Base-by-base conservation (phyloP, 2,888 invertebrate genomes). In the Rhamnusium bicolor region DNA sequence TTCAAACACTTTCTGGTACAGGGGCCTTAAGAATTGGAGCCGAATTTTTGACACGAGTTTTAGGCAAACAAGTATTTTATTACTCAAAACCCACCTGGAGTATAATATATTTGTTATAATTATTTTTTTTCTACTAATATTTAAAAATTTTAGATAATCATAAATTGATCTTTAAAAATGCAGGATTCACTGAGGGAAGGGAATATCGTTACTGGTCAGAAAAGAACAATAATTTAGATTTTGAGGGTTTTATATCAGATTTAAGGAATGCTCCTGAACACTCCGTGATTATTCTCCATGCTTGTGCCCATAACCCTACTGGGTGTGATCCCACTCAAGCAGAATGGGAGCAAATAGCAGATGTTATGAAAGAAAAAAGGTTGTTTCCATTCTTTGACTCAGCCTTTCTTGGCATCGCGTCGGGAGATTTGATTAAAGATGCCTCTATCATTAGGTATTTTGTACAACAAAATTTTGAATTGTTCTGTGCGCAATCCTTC, bases 241-340 rank as follows among this genome's bases (percentile, higher is more conserved):
- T 97, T 82, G 92, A 93, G 27, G 96, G 93, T 2, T 87, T 94
- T 82, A 81, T 96, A 12, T 93, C 93, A 78, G 97, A 97, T 88
- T 89, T 98, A 69, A 88, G 89, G 74, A 89, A 89, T 66, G 97
- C 97, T 10, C 95, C 96, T 0, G 92, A 93, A 84, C 93, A 94
- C 84, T 90, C 97, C 0, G 96, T 97, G 0, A 92, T 99, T 56
- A 92, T 99, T 77, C 90, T 99, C 49, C 99, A 99, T 87, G 95
- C 96, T 0, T 98, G 98, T 88, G 98, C 98, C 1, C 99, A 99
- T 88, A 99, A 99, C 90, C 99, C 99, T 6, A 99, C 99, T 3
- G 99, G 99, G 62, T 94, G 96, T 81, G 99, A 99, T 88, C 98
- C 98, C 56, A 95, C 96, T 0, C 90, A 92, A 58, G 97, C 98